Evolutionary conservation across 2,888 invertebrate species (phyloP).

Genomic region (Epistrophella euchroma): DNA sequence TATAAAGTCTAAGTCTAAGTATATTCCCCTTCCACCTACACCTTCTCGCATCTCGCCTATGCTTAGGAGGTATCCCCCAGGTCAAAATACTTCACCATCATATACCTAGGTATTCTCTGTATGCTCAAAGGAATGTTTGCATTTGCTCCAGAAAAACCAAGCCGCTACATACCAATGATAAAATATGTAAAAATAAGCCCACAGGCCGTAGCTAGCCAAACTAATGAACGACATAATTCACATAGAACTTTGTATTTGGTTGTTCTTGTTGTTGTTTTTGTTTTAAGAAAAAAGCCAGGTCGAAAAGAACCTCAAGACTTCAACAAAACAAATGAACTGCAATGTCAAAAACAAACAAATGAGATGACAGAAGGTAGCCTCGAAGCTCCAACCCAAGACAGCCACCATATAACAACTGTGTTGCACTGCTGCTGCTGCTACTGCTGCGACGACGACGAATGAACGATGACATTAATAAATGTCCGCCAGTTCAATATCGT

Average conservation of each 20-base stretch:
- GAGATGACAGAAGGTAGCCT: conserved; percentile 38
- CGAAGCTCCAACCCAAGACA: conserved; percentile 19
- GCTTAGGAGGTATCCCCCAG: conserved; percentile 9
- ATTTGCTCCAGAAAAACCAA: conserved; percentile 66
- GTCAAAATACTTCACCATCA: conserved; percentile 53
- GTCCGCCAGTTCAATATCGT: conserved; percentile 71
- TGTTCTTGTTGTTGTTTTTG: conserved; percentile 14
- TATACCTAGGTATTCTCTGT: neutral
- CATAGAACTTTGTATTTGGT: conserved; percentile 48
- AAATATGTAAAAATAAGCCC: conserved; percentile 56
- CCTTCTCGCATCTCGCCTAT: neutral
- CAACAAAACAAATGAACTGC: conserved; percentile 61
- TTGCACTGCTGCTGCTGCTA: conserved; percentile 3
- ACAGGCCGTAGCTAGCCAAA: conserved; percentile 24
- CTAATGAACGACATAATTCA: conserved; percentile 74
- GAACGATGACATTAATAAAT: conserved; percentile 76
- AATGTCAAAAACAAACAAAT: conserved; percentile 67
- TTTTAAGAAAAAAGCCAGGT: conserved; percentile 29
- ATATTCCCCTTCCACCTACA: neutral
- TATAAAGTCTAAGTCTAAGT: neutral
- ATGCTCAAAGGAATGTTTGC: conserved; percentile 46
- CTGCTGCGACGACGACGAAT: conserved; percentile 23
- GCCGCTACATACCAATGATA: conserved; percentile 58
- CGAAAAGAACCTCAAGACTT: conserved; percentile 37
- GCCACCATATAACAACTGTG: conserved; percentile 44